Evolutionary conservation across 1,140 invertebrate species (phyloP).

Genomic region (Drosophila truncata): DNA sequence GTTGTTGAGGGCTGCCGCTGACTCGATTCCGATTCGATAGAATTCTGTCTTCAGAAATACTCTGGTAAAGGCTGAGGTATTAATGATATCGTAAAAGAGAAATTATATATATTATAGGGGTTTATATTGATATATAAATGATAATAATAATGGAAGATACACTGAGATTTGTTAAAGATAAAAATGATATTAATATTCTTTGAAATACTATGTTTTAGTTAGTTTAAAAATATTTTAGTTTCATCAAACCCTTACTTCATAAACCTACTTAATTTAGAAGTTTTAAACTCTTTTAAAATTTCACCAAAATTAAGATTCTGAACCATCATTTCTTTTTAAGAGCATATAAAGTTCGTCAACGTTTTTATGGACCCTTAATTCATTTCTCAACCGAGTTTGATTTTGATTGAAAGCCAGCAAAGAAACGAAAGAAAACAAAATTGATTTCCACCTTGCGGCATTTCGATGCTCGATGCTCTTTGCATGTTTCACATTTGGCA

Average conservation of each 20-base stretch:
- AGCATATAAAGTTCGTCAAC: slow-evolving; percentile 38
- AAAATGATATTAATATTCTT: not conserved
- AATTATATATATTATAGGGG: too few species aligned
- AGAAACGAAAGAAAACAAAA: slow-evolving; percentile 61
- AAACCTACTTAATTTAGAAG: too few species aligned
- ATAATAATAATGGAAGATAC: not conserved
- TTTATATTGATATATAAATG: not conserved
- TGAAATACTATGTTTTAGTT: not conserved
- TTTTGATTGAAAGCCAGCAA: slow-evolving; percentile 74
- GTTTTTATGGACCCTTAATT: slow-evolving; percentile 30
- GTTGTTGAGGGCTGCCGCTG: slow-evolving; percentile 50
- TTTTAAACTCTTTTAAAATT: not conserved
- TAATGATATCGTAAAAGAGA: not conserved
- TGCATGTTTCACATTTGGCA: slow-evolving; percentile 76
- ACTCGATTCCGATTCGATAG: slow-evolving; percentile 55
- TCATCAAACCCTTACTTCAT: not conserved
- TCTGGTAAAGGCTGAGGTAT: not conserved
- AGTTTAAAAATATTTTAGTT: not conserved
- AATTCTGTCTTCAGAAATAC: slow-evolving; percentile 55
- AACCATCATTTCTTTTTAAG: slow-evolving; percentile 4
- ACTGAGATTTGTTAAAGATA: not conserved
- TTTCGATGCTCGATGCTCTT: slow-evolving; percentile 59
- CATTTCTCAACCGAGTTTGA: slow-evolving; percentile 55
- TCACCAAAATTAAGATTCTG: not conserved
- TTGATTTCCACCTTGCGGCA: slow-evolving; percentile 79